A percentile compares a stretch with the other conserved stretches of the same genome.
Evolutionary conservation across 2,797 vertebrate species (phyloP).

Genomic region (Nannoperca obscura): DNA sequence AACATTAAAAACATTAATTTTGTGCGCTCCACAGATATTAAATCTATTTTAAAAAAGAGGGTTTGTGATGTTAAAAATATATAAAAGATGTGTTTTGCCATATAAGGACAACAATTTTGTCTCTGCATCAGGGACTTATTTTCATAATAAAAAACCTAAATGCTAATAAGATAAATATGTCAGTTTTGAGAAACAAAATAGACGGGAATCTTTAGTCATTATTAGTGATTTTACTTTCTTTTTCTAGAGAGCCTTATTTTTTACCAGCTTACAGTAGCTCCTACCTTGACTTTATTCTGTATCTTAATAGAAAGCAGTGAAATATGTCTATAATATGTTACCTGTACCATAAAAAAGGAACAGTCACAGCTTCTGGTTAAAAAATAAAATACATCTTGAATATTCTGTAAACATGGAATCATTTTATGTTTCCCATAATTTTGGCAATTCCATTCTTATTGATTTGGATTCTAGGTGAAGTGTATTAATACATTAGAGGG

Average conservation of each 20-base stretch:
- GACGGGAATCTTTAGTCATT: background rate
- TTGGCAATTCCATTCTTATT: background rate
- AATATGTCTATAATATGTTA: background rate
- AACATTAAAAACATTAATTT: background rate
- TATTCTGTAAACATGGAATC: background rate
- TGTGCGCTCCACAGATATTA: background rate
- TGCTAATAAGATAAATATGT: background rate
- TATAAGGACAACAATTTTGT: background rate
- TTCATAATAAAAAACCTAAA: background rate
- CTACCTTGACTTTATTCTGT: background rate
- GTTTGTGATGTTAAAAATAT: too few relatives aligned
- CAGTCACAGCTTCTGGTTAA: background rate
- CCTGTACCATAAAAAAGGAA: background rate
- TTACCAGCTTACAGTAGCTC: background rate
- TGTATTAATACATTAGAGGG: background rate
- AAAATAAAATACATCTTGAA: background rate
- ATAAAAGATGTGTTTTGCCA: background rate
- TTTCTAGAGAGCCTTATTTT: background rate
- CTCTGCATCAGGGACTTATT: background rate
- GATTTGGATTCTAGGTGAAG: background rate
- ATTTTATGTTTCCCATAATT: background rate
- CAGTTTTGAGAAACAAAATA: background rate
- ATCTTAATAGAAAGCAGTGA: background rate
- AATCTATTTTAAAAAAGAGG: too few relatives aligned
- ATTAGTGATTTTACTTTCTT: background rate